Percentiles rank a stretch among this genome's conserved stretches.
phyloP scores from a whole-genome alignment of 2,888 invertebrate genomes.

The Lordiphosa fenestrarum region DNA sequence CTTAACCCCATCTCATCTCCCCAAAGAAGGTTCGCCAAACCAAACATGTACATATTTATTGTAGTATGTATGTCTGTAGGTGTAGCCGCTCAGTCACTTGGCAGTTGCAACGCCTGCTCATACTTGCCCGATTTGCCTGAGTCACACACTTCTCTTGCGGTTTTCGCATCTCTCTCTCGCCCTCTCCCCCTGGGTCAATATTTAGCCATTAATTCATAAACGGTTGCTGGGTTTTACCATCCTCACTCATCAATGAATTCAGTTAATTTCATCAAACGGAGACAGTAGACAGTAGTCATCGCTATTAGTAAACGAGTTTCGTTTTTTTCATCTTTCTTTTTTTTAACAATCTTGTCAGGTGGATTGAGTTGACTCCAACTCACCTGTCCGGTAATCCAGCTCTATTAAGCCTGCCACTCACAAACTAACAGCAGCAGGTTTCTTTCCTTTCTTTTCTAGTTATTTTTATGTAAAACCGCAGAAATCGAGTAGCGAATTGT shows the following conservation, averaged over 20 bases:
- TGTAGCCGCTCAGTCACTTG: slow-evolving; percentile 8
- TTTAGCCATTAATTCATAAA: slow-evolving; percentile 26
- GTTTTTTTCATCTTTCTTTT: no score
- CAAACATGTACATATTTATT: slow-evolving; percentile 4
- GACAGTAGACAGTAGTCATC: slow-evolving; percentile 19
- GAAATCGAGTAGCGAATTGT: no score
- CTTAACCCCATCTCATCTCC: slow-evolving; percentile 26
- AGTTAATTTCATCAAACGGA: slow-evolving; percentile 32
- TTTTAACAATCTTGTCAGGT: no score
- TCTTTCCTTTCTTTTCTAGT: not conserved
- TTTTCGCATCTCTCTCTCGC: slow-evolving; percentile 2
- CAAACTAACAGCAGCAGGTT: slow-evolving; percentile 7
- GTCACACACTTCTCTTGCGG: not conserved
- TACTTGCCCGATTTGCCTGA: no score
- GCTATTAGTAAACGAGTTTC: no score
- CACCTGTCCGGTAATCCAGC: slow-evolving; percentile 22
- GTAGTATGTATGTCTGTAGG: slow-evolving; percentile 19
- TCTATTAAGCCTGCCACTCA: not conserved
- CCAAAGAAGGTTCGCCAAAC: slow-evolving; percentile 32
- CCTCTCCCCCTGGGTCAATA: slow-evolving; percentile 10
- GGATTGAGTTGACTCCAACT: no score
- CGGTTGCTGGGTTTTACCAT: slow-evolving; percentile 28
- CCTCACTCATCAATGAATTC: slow-evolving; percentile 28
- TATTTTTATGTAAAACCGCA: no score
- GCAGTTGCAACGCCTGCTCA: slow-evolving; percentile 1